Base-by-base conservation (phyloP, 92 coral and sea anemone genomes). In the Zoanthus solanderi region DNA sequence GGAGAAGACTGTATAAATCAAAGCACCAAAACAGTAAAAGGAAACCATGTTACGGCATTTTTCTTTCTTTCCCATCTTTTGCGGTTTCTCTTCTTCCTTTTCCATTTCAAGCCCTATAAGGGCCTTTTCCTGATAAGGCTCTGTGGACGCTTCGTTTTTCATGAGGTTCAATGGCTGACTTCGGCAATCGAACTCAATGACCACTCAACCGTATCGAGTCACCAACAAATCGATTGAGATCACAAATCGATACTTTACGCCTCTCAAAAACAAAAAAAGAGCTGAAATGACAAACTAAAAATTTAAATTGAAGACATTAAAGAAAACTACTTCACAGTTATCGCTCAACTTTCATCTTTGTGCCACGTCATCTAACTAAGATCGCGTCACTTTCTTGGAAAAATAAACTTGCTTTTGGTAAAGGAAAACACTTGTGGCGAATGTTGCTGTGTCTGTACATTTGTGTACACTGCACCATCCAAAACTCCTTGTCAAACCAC, bases 1-100 rank as follows among this genome's bases (percentile, higher is more conserved):
- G 6, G 98, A 95, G 73, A 93, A 95, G 18, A 95, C 98, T 6
- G 96, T 95, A 82, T 95, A 95, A 71, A 95, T 95, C 12, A 95
- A 86, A 34, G 94, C 92, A 4, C 98, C 98, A 30, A 95, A 95
- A 14, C 96, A 91, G 75, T 93, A 95, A 78, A 95, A 95, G 3
- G 96, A 90, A 1, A 87, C 74, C 16, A 95, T 90, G 86, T 95
- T 95, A 30, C 87, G 84, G 3, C 89, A 11, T 0, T 72, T 90
- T 73, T 95, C 98, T 69, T 91, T 93, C 52, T 42, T 85, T 72
- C 23, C 30, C 23, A 47, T 83, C 11, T 58, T 88, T 60, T 47
- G 61, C 42, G 54, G 12, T 53, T 78, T 72, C n/a, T 75, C 93
- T n/a, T 81, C 83, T 45, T 75, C 65, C 46, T 80, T 37, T 29